Evolutionary conservation across 2,888 invertebrate species (phyloP), one percentile per base, ranked within the genome.

Genomic region (Drosophila multiciliata): DNA sequence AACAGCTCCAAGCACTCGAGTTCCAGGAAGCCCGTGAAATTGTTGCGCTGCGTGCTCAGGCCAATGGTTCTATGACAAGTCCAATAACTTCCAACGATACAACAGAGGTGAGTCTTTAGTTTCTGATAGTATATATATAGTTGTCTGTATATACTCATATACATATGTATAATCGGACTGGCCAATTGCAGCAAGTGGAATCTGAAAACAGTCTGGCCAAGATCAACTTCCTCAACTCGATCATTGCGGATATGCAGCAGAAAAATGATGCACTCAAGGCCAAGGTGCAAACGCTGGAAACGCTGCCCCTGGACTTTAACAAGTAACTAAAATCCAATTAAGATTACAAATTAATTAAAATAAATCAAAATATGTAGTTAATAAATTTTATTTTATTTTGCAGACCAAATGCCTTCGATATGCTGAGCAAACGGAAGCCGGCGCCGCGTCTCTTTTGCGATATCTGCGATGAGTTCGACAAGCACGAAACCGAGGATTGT

Each of bases 401-500:
- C 80, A 95, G 95, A 73, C 94, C 94, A 59, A 94, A 94, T 1
- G 93, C 94, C 66, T 94, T 94, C 72, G 88, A 93, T 17, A 92
- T 94, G 36, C 91, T 94, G 7, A 92, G 94, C 32, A 91, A 90
- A 62, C 87, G 93, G 2, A 91, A 92, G 59, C 93, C 93, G 26
- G 95, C 97, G 3, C 97, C 97, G 49, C 96, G 99, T 32, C 93
- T 97, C 91, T 99, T 98, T 94, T 99, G 99, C 94, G 99, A 99
- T 94, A 99, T 99, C 89, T 99, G 99, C 93, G 99, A 99, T 94
- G 95, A 96, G 92, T 99, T 99, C 94, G 99, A 99, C 94, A 94
- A 96, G 66, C 99, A 99, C 92, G 99, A 99, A 93, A 99, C 99
- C 0, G 99, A 99, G 93, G 99, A 99, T 92, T 99, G 99, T 92